Base-by-base conservation (phyloP, 2,113 vertebrate species). In the Strix uralensis region DNA sequence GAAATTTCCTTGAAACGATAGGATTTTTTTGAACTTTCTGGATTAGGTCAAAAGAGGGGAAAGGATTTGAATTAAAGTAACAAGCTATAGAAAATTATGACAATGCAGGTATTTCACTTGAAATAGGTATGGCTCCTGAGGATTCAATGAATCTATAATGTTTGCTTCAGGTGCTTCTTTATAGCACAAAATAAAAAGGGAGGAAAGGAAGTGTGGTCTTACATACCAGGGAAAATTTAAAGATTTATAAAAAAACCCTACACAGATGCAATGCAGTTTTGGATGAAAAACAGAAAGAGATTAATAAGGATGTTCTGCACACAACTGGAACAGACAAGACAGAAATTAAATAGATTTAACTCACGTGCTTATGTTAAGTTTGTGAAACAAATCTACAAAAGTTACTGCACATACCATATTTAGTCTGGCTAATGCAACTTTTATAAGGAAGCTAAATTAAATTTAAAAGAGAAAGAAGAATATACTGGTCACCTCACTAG, bases 121-220 rank as follows among this genome's bases (percentile, higher is more conserved):
- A 97, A 94, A 82, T 84, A 82, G 58, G 25, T 72, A 30, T 81
- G 36, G 9, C 38, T 96, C 70, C 87, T 52, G 62, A 83, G 55
- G 62, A 92, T 92, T 94, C 93, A 96, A 95, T 96, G 94, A 93
- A 97, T 97, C 90, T 92, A 87, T 94, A 96, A 96, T 92, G n/a
- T 15, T 85, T 95, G 73, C 85, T 97, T 85, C 89, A 86, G 84
- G 92, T 94, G 46, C 36, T 90, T 94, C 75, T 81, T 84, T 77
- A 85, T 10, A 81, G 55, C n/a, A 80, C 55, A 93, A 92, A 94
- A 91, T 90, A 94, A 88, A 72, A 88, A 82, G 63, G 10, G 11
- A 90, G 77, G n/a, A 91, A 89, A 86, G 27, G 52, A 91, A 90
- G 47, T 74, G 25, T 75, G 46, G 86, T 67, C 54, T 86, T 86